Percentiles rank a stretch among this genome's conserved stretches.
Evolutionary conservation across 2,797 vertebrate genomes (phyloP).

Genomic region (Vultur gryphus): DNA sequence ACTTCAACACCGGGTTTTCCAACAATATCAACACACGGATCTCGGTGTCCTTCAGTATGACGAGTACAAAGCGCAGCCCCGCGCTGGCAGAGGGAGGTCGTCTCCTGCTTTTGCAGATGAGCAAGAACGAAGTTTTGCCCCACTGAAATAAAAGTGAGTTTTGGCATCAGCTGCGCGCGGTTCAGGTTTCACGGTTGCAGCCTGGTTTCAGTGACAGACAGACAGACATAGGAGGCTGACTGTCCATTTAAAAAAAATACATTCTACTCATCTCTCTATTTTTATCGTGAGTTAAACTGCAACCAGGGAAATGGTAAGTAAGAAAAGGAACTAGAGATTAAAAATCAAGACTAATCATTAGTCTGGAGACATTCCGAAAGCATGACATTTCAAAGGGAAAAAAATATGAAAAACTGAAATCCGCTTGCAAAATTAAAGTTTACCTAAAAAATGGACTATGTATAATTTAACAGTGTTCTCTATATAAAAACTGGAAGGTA

Average conservation of each 20-base stretch:
- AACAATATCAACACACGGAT: neutral
- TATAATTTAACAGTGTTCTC: neutral
- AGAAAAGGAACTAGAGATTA: neutral
- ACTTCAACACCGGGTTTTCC: neutral
- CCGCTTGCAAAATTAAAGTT: neutral
- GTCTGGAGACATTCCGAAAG: neutral
- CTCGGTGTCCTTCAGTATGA: neutral
- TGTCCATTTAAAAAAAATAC: neutral
- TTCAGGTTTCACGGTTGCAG: neutral
- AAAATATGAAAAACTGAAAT: neutral
- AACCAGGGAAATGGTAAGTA: neutral
- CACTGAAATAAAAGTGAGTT: neutral
- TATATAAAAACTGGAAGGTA: neutral
- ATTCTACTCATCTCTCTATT: neutral
- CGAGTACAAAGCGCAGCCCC: neutral
- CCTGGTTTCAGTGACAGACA: neutral
- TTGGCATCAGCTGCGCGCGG: neutral
- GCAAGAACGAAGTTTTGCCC: neutral
- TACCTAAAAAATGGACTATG: neutral
- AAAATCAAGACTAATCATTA: neutral
- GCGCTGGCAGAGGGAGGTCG: neutral
- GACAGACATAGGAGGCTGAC: neutral
- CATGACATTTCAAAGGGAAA: neutral
- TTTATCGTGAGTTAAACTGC: neutral
- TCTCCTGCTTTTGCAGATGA: neutral